These are phyloP conservation scores for Coregonus sp. DNA, from an alignment of 2,797 vertebrate genomes.

Conservation along the genomic window DNA sequence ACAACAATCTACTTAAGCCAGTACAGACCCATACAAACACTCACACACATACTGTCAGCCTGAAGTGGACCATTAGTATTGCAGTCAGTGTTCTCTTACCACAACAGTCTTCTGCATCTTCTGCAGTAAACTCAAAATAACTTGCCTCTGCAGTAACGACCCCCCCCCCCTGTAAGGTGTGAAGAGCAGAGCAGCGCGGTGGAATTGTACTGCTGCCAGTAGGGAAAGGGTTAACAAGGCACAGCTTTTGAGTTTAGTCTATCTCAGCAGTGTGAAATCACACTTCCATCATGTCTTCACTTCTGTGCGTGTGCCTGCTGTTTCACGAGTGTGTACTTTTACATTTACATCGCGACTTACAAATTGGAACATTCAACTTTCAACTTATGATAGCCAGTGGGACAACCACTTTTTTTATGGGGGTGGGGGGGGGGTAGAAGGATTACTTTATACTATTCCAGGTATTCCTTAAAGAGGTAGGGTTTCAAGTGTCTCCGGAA, in stretches of 20 bases:
- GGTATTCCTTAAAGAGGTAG: no score
- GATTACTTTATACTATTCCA: no score
- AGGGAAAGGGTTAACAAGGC: conserved; percentile 60
- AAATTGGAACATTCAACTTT: no score
- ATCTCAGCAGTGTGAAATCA: conserved; percentile 75
- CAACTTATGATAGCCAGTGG: no score
- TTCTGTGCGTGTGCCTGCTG: conserved; percentile 27
- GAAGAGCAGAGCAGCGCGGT: not conserved
- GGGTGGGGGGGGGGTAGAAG: no score
- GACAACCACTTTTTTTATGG: no score
- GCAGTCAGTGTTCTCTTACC: not conserved
- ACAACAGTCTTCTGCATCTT: not conserved
- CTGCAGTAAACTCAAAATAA: not conserved
- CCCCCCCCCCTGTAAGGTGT: not conserved
- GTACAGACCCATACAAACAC: not conserved
- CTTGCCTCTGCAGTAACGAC: not conserved
- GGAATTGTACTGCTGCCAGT: conserved; percentile 38
- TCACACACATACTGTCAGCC: not conserved
- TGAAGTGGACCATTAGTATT: not conserved
- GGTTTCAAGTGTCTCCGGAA: no score
- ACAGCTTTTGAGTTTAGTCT: conserved; percentile 68
- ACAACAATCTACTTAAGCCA: not conserved
- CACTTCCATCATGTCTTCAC: conserved; percentile 67
- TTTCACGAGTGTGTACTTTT: not conserved
- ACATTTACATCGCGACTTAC: no score